phyloP scores from a whole-genome alignment of 2,797 vertebrate genomes.

The Arnoldichthys spilopterus region DNA sequence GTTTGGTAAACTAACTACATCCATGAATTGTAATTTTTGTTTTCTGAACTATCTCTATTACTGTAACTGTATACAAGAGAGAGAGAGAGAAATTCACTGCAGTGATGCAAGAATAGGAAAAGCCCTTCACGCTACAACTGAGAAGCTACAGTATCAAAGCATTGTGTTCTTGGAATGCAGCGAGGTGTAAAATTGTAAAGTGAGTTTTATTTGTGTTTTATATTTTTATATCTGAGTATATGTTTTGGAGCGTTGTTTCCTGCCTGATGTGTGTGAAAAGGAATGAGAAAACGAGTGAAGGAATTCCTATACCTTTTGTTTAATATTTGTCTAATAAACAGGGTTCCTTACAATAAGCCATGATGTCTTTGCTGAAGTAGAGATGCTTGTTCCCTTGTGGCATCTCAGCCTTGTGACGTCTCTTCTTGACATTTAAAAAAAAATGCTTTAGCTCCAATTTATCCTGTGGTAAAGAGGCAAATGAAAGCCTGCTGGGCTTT shows the following conservation, averaged over 20 bases:
- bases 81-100: neutral
- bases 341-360: constrained; percentile 71
- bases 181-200: constrained; percentile 26
- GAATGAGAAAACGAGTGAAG: constrained; percentile 58
- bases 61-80: neutral
- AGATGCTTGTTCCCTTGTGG: constrained; percentile 34
- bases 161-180: neutral
- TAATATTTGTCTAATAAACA: constrained; percentile 77
- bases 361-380: constrained; percentile 65
- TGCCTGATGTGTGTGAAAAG: constrained; percentile 61
- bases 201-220: constrained; percentile 67
- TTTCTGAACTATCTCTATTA: neutral
- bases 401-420: constrained; percentile 18
- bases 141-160: neutral
- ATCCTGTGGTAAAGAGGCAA: constrained; percentile 41
- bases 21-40: constrained; percentile 12
- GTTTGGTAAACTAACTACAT: neutral
- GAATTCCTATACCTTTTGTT: constrained; percentile 63
- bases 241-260: constrained; percentile 41
- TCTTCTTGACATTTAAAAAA: constrained; percentile 27
- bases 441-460: constrained; percentile 38
- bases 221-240: constrained; percentile 71
- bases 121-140: neutral
- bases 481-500: constrained; percentile 35
- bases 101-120: neutral